These are phyloP conservation scores for Turritopsis dohrnii DNA, from an alignment of 30 jellyfish, hydroid and myxozoan species.

Conservation along the genomic window DNA sequence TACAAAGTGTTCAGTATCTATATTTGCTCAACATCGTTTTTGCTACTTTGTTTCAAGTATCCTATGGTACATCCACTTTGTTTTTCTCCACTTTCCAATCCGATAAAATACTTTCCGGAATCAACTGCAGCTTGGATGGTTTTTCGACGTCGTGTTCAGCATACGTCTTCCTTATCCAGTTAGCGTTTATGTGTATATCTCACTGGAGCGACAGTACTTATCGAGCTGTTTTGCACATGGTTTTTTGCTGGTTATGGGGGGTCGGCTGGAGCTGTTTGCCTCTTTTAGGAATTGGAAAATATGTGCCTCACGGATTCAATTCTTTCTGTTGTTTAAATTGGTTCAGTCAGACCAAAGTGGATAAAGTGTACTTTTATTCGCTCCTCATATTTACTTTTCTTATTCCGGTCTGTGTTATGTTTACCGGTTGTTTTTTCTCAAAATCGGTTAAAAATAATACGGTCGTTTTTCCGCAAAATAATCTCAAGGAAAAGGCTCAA, in stretches of 20 bases:
- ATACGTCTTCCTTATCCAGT: not conserved
- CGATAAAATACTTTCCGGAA: not conserved
- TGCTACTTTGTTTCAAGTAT: not conserved
- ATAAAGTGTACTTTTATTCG: not conserved
- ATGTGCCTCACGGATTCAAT: not conserved
- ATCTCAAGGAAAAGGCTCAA: not conserved
- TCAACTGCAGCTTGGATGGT: not conserved
- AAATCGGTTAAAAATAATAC: not conserved
- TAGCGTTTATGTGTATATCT: not conserved
- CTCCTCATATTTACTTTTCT: not conserved
- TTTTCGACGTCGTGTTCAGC: not conserved
- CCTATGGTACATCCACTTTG: not conserved
- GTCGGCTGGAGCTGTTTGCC: not conserved
- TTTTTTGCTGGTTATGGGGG: not conserved
- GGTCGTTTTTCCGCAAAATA: not conserved
- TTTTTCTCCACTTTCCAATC: not conserved
- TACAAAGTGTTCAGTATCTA: not conserved
- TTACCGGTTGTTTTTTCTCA: not conserved
- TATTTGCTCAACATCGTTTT: not conserved
- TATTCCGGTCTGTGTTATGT: not conserved
- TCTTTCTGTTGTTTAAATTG: not conserved
- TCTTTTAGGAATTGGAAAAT: not conserved
- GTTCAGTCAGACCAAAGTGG: not conserved
- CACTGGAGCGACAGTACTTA: not conserved
- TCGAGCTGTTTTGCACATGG: not conserved